Base-by-base conservation (phyloP, 2,888 invertebrate genomes). In the Operophtera brumata region DNA sequence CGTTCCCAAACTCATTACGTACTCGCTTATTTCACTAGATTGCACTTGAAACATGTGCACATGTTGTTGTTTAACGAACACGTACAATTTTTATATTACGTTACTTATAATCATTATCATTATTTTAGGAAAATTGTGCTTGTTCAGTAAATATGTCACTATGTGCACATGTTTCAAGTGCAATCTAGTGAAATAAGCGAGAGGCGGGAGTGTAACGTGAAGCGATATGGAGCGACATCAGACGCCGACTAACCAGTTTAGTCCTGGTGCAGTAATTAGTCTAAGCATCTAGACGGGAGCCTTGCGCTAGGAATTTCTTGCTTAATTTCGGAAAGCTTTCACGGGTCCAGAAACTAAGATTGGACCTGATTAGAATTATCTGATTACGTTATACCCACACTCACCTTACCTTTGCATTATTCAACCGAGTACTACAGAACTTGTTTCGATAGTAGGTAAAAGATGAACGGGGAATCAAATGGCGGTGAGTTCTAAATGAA, bases 251-350 rank as follows among this genome's bases (percentile, higher is more conserved):
- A 86, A 86, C 78, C 76, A 77, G 81, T 83, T 86, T 82, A 85
- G 77, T 74, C 73, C 69, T 73, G 75, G 78, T 78, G 80, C 78
- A 82, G 82, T 85, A 86, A 87, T 88, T 87, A 88, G 81, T 80
- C 77, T 80, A 78, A 85, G 78, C 78, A 80, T 71, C 73, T 72
- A 76, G 71, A 75, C 77, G 71, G 70, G 75, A 77, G 75, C 72
- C 70, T 71, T 75, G 64, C 71, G 70, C 76, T 77, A 73, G 70
- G 73, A 71, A 70, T 75, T 69, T 70, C 73, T 70, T 70, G 74
- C 71, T 78, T 70, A 75, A 67, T 76, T 73, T 52, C 47, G 60
- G 67, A 61, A 68, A 69, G 71, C 70, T 69, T 65, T 67, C 34
- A 30, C 36, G 13, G 47, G 54, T 20, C 20, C 20, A 4, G 20